Percentiles rank a stretch among this genome's conserved stretches.
Evolutionary conservation across 2,113 vertebrate genomes (phyloP).

Genomic region (Orientallactaga bullata): DNA sequence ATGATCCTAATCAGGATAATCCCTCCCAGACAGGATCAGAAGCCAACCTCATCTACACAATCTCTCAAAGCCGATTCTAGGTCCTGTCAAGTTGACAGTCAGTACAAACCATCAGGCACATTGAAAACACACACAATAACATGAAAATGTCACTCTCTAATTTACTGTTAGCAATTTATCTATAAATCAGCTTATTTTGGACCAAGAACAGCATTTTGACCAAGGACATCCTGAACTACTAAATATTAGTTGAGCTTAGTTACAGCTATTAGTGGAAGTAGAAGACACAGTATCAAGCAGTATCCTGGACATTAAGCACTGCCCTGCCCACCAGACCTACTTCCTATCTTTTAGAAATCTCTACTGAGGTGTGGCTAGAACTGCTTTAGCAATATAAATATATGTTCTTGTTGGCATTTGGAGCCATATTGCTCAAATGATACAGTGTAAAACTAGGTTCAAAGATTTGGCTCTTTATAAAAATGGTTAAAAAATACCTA

Average conservation of each 20-base stretch:
- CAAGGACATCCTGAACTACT: not conserved
- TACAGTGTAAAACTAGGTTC: not conserved
- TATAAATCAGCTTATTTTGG: not conserved
- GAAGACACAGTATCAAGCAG: not conserved
- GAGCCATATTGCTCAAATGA: not conserved
- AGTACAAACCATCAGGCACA: not conserved
- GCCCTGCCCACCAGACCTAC: no score
- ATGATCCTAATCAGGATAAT: no score
- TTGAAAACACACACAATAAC: not conserved
- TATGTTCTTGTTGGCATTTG: not conserved
- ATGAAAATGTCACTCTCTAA: not conserved
- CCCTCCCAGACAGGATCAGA: no score
- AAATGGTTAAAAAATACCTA: no score
- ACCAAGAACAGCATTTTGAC: not conserved
- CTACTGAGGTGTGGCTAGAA: not conserved
- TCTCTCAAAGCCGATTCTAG: no score
- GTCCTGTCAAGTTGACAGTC: no score
- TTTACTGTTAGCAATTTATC: not conserved
- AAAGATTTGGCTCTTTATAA: not conserved
- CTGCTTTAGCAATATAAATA: no score
- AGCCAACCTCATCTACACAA: no score
- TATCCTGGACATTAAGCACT: not conserved
- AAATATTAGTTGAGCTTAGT: not conserved
- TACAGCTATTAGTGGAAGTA: not conserved
- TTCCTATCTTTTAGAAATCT: no score